Base-by-base conservation (phyloP, 2,888 invertebrate species). In the Pocota personata region DNA sequence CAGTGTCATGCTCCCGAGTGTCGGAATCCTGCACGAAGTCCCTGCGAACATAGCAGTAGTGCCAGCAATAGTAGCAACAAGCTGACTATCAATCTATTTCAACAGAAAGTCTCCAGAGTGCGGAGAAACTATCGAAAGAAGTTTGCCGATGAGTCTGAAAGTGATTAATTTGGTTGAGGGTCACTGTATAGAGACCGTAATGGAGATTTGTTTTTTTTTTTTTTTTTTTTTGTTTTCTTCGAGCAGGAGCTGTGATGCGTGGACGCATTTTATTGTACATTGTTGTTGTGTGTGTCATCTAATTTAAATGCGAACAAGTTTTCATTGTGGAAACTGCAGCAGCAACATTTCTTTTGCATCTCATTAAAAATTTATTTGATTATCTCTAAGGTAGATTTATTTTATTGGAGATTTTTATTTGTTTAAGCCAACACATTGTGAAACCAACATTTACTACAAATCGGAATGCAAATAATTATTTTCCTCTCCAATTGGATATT, bases 81-180 rank as follows among this genome's bases (percentile, higher is more conserved):
- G 55, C 83, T 87, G 14, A 84, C 89, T 4, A 88, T 89, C 21
- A 89, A 89, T 87, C 72, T 89, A 71, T 90, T 89, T 82, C 89
- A 90, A 57, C 95, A 94, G 83, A 93, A 95, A 48, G 93, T 95
- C 43, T 94, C 95, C 89, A 94, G 94, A 88, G 94, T 94, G 0
- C 93, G 95, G 5, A 93, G 95, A 78, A 95, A 95, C 90, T 94
- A 95, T 90, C 93, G 95, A 88, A 94, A 93, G 90, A 95, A 94
- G 88, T 94, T 95, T 91, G 92, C 90, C 32, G 90, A 90, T 77
- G 95, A 95, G 87, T 95, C 95, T 0, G 95, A 95, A 90, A 95
- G 95, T 57, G 95, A 95, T 91, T 93, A 91, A 90, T 19, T 32
- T 80, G 77, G 37, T 27, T 30, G 1, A 27, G 16, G 76, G 35